Evolutionary conservation across 2,888 invertebrate genomes (phyloP).

Genomic region (Oligia strigilis): DNA sequence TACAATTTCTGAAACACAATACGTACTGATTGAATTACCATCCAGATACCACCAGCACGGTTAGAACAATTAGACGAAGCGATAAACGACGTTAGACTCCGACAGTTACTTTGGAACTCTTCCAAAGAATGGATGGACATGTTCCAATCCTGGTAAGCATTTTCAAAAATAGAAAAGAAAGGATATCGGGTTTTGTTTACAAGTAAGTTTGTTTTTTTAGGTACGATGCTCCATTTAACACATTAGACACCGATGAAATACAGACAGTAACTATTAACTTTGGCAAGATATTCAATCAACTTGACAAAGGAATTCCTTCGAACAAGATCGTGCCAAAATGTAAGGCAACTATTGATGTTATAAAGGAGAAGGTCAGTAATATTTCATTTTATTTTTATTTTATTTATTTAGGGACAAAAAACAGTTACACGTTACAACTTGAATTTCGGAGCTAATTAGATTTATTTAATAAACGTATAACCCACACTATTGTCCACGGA

Average conservation of each 20-base stretch:
- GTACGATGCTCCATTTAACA: constrained; percentile 90
- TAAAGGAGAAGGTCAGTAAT: constrained; percentile 93
- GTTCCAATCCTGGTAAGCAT: constrained; percentile 91
- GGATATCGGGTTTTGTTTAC: not conserved
- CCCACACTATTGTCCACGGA: too few relatives aligned
- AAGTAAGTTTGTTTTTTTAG: constrained; percentile 66
- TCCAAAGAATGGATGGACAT: constrained; percentile 93
- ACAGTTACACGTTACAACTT: too few relatives aligned
- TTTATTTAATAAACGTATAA: too few relatives aligned
- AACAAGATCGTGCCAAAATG: constrained; percentile 95
- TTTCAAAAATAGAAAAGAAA: not conserved
- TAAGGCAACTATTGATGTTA: constrained; percentile 94
- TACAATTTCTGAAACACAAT: not conserved
- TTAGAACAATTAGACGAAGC: constrained; percentile 95
- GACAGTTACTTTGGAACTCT: constrained; percentile 95
- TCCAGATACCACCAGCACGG: constrained; percentile 95
- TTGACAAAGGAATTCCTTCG: constrained; percentile 95
- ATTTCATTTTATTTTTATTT: too few relatives aligned
- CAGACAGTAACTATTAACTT: constrained; percentile 91
- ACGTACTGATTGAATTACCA: not conserved
- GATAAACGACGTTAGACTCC: constrained; percentile 94
- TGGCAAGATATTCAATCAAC: constrained; percentile 93
- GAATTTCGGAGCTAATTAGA: too few relatives aligned
- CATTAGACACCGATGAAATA: constrained; percentile 94
- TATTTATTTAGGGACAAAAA: too few relatives aligned